A percentile compares a stretch with the other conserved stretches of the same genome.
Conservation (phyloP, 2,113 vertebrate species). For the Collichthys lucidus region DNA sequence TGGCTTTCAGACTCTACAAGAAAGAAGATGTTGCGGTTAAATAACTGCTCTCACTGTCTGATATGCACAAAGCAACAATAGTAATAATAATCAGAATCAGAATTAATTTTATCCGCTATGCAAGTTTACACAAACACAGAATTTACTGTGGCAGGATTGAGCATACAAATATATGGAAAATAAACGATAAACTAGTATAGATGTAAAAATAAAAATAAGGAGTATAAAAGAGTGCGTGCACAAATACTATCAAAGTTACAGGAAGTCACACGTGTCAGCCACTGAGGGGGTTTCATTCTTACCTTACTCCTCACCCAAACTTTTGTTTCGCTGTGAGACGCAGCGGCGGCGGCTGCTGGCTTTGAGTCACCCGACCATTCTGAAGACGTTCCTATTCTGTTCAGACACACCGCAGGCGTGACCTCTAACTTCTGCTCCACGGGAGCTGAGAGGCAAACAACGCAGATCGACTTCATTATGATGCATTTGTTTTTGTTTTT, state of each 20-base stretch:
- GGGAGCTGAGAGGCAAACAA: slow-evolving; percentile 53
- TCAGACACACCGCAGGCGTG: slow-evolving; percentile 8
- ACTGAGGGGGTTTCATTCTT: background rate
- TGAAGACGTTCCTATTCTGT: slow-evolving; percentile 77
- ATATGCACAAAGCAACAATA: too few species aligned
- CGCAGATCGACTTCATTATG: background rate
- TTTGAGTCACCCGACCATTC: slow-evolving; percentile 85
- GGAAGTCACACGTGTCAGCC: background rate
- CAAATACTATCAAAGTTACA: background rate
- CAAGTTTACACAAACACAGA: too few species aligned
- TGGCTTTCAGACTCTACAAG: slow-evolving; percentile 77
- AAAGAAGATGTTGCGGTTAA: slow-evolving; percentile 1
- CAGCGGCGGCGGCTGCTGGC: background rate
- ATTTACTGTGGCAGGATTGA: too few species aligned
- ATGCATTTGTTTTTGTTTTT: background rate
- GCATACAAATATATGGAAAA: too few species aligned
- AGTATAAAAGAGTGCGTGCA: background rate
- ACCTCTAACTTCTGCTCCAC: slow-evolving; percentile 30
- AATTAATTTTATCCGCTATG: too few species aligned
- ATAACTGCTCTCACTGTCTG: background rate
- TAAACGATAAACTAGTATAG: too few species aligned
- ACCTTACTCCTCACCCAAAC: slow-evolving; percentile 84
- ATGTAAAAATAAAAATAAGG: too few species aligned
- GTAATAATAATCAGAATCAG: too few species aligned
- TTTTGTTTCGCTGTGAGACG: slow-evolving; percentile 25